A percentile compares a stretch with the other conserved stretches of the same genome.
Conservation (phyloP, 2,113 vertebrate genomes). For the Chlorocebus sabaeus region DNA sequence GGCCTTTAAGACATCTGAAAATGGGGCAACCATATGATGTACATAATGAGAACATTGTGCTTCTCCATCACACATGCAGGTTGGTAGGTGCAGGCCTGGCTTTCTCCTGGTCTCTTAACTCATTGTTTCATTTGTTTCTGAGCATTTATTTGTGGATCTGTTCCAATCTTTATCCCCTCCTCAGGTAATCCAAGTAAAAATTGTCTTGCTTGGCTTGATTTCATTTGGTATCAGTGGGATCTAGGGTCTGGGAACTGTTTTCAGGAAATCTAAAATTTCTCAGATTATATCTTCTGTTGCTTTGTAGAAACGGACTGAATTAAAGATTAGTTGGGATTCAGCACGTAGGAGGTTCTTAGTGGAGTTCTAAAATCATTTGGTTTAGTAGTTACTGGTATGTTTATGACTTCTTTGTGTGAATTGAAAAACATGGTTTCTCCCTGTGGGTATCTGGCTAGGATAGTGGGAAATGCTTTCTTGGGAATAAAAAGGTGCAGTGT, state of each 20-base stretch:
- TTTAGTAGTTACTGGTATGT: background rate
- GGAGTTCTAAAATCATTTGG: background rate
- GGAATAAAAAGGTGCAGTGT: background rate
- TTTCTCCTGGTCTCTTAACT: background rate
- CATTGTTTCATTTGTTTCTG: background rate
- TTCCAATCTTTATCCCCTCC: background rate
- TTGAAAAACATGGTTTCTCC: background rate
- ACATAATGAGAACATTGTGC: background rate
- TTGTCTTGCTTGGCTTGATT: background rate
- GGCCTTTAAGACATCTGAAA: background rate
- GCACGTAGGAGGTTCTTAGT: background rate
- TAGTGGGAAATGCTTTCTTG: background rate
- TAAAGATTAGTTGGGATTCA: background rate
- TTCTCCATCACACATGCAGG: background rate
- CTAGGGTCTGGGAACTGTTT: background rate
- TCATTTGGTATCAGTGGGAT: background rate
- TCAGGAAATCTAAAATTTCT: background rate
- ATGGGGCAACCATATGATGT: background rate
- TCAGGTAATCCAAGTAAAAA: background rate
- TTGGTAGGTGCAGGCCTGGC: background rate
- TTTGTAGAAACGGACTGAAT: background rate
- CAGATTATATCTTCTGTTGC: background rate
- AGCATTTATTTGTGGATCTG: background rate
- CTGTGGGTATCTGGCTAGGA: background rate
- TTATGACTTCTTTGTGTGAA: background rate